Evolutionary conservation across 2,888 invertebrate species (phyloP).

Genomic region (Acronicta leporina): DNA sequence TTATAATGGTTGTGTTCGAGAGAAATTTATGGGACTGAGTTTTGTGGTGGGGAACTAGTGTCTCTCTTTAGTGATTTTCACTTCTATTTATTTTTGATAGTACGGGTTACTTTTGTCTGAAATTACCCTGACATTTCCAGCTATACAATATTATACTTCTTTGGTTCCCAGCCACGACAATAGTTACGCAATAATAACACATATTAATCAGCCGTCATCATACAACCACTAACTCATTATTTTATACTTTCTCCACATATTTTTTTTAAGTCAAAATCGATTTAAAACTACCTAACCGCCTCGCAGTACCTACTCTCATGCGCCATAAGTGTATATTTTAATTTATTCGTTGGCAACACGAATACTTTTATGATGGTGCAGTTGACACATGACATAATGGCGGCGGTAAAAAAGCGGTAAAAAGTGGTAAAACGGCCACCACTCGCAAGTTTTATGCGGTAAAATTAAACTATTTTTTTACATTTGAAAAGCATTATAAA

Average conservation of each 20-base stretch:
- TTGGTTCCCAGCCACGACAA: not conserved
- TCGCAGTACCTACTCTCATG: constrained; percentile 9
- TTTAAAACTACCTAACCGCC: constrained; percentile 8
- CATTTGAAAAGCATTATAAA: constrained; percentile 31
- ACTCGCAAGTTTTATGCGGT: constrained; percentile 49
- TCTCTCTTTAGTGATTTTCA: too few relatives aligned
- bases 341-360: constrained; percentile 73
- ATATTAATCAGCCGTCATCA: constrained; percentile 21
- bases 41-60: not conserved
- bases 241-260: constrained; percentile 22
- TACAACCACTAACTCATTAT: constrained; percentile 26
- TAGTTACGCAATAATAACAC: constrained; percentile 2
- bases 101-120: not conserved
- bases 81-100: too few relatives aligned
- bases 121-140: constrained; percentile 10
- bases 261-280: constrained; percentile 22
- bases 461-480: constrained; percentile 39
- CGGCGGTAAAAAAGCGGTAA: constrained; percentile 55
- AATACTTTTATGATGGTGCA: constrained; percentile 68
- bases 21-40: constrained; percentile 13
- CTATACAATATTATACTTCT: not conserved
- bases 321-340: constrained; percentile 51
- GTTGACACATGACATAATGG: constrained; percentile 73
- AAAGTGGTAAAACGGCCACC: constrained; percentile 45
- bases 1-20: constrained; percentile 38